Evolutionary conservation across 1,140 invertebrate species (phyloP).

Genomic region (Cepaea nemoralis): DNA sequence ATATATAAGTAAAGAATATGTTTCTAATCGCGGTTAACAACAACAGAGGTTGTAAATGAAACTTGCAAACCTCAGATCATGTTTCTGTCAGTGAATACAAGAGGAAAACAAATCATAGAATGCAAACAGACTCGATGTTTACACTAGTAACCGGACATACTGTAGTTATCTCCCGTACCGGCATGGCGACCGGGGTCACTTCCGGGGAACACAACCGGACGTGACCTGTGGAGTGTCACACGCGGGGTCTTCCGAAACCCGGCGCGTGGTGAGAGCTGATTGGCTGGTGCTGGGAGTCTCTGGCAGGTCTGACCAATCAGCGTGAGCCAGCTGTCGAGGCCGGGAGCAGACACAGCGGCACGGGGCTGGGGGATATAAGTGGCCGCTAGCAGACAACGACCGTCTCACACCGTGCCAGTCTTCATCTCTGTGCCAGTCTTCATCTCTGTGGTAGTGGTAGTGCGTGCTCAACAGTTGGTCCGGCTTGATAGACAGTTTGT

Average conservation of each 20-base stretch:
- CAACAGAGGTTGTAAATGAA: too few relatives aligned
- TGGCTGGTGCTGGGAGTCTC: slow-evolving; percentile 51
- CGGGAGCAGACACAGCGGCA: slow-evolving; percentile 55
- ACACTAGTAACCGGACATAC: not conserved
- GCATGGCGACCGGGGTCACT: not conserved
- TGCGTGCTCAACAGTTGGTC: not conserved
- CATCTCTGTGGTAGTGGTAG: slow-evolving; percentile 66
- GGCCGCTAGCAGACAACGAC: too few relatives aligned
- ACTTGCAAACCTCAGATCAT: too few relatives aligned
- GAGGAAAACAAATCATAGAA: too few relatives aligned
- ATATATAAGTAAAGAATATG: too few relatives aligned
- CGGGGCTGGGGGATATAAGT: too few relatives aligned
- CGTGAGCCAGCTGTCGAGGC: slow-evolving; percentile 65
- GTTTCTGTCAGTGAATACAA: too few relatives aligned
- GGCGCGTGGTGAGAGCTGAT: slow-evolving; percentile 67
- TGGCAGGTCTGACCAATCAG: slow-evolving; percentile 58
- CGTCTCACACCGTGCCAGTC: too few relatives aligned
- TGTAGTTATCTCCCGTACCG: not conserved
- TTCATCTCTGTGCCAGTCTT: slow-evolving; percentile 61
- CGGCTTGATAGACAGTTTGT: too few relatives aligned
- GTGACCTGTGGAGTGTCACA: not conserved
- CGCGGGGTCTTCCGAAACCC: slow-evolving; percentile 49
- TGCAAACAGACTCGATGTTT: too few relatives aligned
- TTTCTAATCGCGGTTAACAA: too few relatives aligned
- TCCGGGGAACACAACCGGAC: not conserved